Base-by-base conservation (phyloP, 2,797 vertebrate genomes). In the Furcifer pardalis region DNA sequence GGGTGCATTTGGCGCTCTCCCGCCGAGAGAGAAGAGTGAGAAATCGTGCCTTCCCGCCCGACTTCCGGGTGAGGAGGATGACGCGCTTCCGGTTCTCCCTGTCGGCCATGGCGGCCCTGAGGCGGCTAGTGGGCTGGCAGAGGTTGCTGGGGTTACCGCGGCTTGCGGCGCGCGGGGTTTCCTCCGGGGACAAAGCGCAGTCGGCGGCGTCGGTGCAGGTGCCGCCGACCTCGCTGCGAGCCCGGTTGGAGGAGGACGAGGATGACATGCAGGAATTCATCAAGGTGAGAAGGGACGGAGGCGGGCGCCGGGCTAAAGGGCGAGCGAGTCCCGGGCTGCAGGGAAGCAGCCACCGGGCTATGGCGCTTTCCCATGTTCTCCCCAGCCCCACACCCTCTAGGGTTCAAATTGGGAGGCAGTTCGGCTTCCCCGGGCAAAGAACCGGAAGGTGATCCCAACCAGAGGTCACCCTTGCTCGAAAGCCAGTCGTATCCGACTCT, bases 91-190 rank as follows among this genome's bases (percentile, higher is more conserved):
- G 84, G 73, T 44, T 13, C n/a, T 7, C 63, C 15, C 7, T 71
- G 56, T 77, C 9, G 62, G 56, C 71, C 32, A 86, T 86, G 84
- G 84, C 84, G 62, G 84, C 79, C 12, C 42, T 69, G 65, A 37
- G 79, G 56, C 49, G 84, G 25, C 7, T 77, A 7, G 74, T 32
- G 27, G 73, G 79, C 65, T 44, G 49, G 65, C 84, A 71, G 65
- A 86, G 84, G 84, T 86, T 77, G 84, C 63, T 77, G 84, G 40
- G 84, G 73, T 86, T 86, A 72, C 63, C 40, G 21, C 3, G 30
- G 1, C 37, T 25, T 2, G 19, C 49, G 40, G 65, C 42, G 4
- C 84, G 84, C 10, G 40, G 52, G 6, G 79, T 81, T 27, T 86
- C 84, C 65, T 86, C 84, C 6, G 84, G 74, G 25, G 65, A 10